Conservation (phyloP, 2,888 invertebrate species). For the Bruchidius siliquastri region DNA sequence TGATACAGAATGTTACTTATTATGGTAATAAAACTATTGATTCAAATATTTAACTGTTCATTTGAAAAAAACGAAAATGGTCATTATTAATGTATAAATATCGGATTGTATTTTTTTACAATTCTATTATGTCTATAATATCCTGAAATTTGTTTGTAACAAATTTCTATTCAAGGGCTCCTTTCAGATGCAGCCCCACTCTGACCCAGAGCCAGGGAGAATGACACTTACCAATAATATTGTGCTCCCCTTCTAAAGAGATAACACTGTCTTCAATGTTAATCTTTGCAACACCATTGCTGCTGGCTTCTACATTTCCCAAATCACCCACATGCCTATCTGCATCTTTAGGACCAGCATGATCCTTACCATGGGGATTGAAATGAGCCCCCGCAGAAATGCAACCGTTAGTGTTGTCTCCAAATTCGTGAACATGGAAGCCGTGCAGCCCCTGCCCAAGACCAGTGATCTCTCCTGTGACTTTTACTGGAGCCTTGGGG, state of each 20-base stretch:
- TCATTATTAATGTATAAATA: too few relatives aligned
- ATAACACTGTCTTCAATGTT: constrained; percentile 60
- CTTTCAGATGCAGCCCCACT: too few relatives aligned
- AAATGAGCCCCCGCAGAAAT: constrained; percentile 93
- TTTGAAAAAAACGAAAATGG: too few relatives aligned
- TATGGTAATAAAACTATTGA: too few relatives aligned
- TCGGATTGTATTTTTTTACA: too few relatives aligned
- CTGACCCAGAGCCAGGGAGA: too few relatives aligned
- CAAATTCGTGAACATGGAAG: constrained; percentile 95
- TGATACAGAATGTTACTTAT: too few relatives aligned
- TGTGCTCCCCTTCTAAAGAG: constrained; percentile 65
- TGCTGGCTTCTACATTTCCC: constrained; percentile 60
- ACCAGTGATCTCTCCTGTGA: constrained; percentile 80
- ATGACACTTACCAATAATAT: constrained; percentile 64
- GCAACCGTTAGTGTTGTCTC: constrained; percentile 93
- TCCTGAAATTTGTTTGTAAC: too few relatives aligned
- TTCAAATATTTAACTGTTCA: too few relatives aligned
- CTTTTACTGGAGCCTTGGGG: constrained; percentile 61
- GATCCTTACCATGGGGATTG: constrained; percentile 76
- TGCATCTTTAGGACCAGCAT: constrained; percentile 72
- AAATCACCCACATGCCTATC: constrained; percentile 87
- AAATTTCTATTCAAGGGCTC: too few relatives aligned
- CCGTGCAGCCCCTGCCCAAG: constrained; percentile 76
- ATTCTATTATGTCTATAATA: too few relatives aligned
- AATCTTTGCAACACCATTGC: constrained; percentile 62